Conservation (phyloP, 2,888 invertebrate species). For the Pseudococcus viburni region DNA sequence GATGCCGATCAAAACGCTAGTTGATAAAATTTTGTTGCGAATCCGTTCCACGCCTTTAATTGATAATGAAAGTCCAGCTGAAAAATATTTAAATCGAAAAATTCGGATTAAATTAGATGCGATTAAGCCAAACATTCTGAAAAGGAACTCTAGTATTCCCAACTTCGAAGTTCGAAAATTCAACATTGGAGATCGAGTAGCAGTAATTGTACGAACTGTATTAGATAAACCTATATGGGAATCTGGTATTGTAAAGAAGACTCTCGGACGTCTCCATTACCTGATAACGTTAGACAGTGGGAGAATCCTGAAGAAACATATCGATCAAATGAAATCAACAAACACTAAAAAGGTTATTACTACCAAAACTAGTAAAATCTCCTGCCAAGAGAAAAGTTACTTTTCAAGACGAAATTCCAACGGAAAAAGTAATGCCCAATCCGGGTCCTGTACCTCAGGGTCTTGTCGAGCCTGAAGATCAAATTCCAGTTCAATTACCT, state of each 20-base stretch:
- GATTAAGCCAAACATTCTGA: neutral
- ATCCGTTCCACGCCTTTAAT: slow-evolving; percentile 15
- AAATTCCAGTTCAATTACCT: too few species aligned
- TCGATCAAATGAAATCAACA: neutral
- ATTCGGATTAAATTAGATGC: slow-evolving; percentile 14
- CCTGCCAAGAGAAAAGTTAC: too few species aligned
- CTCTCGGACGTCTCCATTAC: neutral
- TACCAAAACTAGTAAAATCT: too few species aligned
- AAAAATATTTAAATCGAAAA: slow-evolving; percentile 1
- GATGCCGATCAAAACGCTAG: neutral
- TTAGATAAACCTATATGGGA: neutral
- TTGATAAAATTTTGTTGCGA: neutral
- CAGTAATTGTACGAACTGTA: neutral
- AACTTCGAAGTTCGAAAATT: neutral
- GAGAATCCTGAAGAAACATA: neutral
- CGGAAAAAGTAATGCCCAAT: too few species aligned
- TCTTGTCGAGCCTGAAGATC: too few species aligned
- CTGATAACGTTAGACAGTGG: neutral
- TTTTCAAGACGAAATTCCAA: too few species aligned
- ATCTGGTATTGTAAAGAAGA: neutral
- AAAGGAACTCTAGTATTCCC: neutral
- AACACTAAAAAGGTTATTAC: too few species aligned
- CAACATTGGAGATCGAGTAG: neutral
- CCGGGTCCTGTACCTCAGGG: too few species aligned
- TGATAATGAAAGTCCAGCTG: slow-evolving; percentile 39